Evolutionary conservation across 1,140 invertebrate genomes (phyloP), one percentile per base, ranked within the genome.

Genomic region (Capitella teleta): DNA sequence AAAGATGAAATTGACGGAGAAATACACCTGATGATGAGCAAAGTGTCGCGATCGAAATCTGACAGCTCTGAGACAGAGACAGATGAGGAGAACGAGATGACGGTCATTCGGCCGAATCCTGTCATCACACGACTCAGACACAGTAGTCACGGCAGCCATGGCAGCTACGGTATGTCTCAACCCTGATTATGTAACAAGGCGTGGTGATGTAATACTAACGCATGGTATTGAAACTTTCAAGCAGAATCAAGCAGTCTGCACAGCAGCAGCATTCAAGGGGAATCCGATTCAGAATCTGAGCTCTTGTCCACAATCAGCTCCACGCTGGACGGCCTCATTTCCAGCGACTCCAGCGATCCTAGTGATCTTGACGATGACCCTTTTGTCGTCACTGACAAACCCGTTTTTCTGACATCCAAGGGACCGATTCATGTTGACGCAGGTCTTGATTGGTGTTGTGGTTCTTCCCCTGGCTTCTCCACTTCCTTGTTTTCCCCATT

Each of bases 271-370:
- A 82, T 57, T 75, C 83, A 57, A 47, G 78, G 79, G 44, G 84
- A 85, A 53, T 85, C 83, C 0, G 85, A 87, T 66, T 85, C 84
- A 0, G 85, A 88, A 56, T 83, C 83, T 57, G 85, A 87, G 26
- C 59, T 67, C 16, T 63, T 69, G 28, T 59, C 62, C 25, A 61
- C 58, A 26, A 66, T 69, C 23, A 66, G 62, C 25, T 66, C 58
- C 50, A 66, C 66, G 55, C 63, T 67, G 28, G 63, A 62, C 48
- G 65, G 65, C 69, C 70, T 87, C 49, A 86, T 87, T 67, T 83
- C 81, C 5, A 71, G 67, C 47, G 83, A 85, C 55, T 84, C 80
- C 56, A 85, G 83, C 57, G 81, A 80, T 28, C 82, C 82, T 44
- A 83, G 85, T 58, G 75, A 77, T 26, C 84, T 80, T 58, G 64